Evolutionary conservation across 2,113 vertebrate genomes (phyloP).

Genomic region (Tenebrosternarchus preto): DNA sequence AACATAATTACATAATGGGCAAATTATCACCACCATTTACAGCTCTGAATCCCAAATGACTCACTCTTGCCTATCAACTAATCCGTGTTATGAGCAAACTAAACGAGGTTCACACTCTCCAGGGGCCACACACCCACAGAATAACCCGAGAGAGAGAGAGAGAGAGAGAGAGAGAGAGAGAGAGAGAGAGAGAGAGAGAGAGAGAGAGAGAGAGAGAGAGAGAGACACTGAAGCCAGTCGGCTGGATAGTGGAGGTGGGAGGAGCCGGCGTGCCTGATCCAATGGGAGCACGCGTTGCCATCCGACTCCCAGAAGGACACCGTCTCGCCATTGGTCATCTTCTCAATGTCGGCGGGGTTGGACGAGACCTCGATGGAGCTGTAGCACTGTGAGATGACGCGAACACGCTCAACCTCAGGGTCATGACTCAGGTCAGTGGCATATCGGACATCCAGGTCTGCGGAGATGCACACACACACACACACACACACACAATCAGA

Average conservation of each 20-base stretch:
- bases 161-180: not conserved
- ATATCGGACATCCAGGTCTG: conserved; percentile 79
- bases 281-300: conserved; percentile 93
- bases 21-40: not conserved
- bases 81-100: not conserved
- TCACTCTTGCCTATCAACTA: not conserved
- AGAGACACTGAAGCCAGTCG: not conserved
- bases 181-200: not conserved
- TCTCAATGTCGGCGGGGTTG: conserved; percentile 85
- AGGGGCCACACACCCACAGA: too few relatives aligned
- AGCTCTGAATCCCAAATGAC: not conserved
- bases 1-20: not conserved
- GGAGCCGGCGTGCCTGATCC: conserved; percentile 83
- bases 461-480: too few relatives aligned
- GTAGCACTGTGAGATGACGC: conserved; percentile 90
- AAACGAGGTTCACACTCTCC: not conserved
- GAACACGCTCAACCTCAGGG: conserved; percentile 86
- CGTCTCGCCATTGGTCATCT: conserved; percentile 95
- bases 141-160: too few relatives aligned
- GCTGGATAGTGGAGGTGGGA: not conserved
- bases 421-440: conserved; percentile 80
- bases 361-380: conserved; percentile 92
- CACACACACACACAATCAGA: too few relatives aligned
- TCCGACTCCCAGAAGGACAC: conserved; percentile 96
- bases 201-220: not conserved